Conservation (phyloP, 2,113 vertebrate species). For the Melierax canorus region DNA sequence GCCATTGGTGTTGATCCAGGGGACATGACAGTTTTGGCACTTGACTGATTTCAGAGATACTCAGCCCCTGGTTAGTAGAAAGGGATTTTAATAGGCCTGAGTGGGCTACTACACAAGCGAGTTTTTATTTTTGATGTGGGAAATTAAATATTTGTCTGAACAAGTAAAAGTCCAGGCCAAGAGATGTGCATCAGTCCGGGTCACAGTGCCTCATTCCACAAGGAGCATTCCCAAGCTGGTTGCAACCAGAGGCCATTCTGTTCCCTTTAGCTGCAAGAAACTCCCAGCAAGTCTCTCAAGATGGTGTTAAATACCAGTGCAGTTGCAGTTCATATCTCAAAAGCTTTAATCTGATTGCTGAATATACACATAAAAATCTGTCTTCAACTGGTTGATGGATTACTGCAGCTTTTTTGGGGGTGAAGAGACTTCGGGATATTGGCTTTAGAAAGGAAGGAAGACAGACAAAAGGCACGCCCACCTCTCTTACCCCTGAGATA, state of each 20-base stretch:
- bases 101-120: background rate
- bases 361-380: background rate
- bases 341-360: background rate
- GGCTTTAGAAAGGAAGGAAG: background rate
- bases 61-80: background rate
- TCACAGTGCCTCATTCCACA: background rate
- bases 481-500: background rate
- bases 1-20: background rate
- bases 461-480: background rate
- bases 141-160: background rate
- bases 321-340: background rate
- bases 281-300: background rate
- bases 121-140: background rate
- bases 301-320: background rate
- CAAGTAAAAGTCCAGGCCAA: background rate
- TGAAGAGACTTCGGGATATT: background rate
- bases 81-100: background rate
- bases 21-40: conserved; percentile 11
- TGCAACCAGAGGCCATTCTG: background rate
- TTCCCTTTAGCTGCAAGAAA: background rate
- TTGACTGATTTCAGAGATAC: background rate
- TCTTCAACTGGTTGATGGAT: background rate
- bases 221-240: background rate
- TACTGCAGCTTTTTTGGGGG: background rate
- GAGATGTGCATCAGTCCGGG: background rate